Base-by-base conservation (phyloP, 1,140 invertebrate species). In the Diprion similis region DNA sequence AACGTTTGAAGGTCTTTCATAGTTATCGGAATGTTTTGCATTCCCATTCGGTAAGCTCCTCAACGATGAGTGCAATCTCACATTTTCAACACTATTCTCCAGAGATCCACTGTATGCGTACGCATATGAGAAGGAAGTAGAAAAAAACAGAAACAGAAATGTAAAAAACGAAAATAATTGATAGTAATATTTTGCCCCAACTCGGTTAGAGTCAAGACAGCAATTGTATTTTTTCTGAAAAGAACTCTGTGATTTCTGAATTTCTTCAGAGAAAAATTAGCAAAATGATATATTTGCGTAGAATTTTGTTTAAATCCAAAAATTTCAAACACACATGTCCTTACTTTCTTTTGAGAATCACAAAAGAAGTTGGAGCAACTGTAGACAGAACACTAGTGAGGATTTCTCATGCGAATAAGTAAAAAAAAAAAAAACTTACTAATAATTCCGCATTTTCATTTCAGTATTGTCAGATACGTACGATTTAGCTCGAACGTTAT, bases 401-500 rank as follows among this genome's bases (percentile, higher is more conserved):
- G 6, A 51, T 72, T 59, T 65, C 46, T 74, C 8, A 71, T 70
- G 10, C 15, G 51, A 17, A 24, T 10, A 64, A 66, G 24, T 7
- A 72, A 45, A 4, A 8, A 1, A 64, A 72, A 45, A 4, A 8
- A 1, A 64, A 65, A 73, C 37, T 68, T 72, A 51, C 24, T 37
- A 37, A 37, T 37, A 37, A 37, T 6, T 37, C 72, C 15, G 13
- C 72, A 15, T 66, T 71, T 18, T 59, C 17, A 37, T 46, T 68
- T 69, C 46, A 73, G 48, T 45, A 70, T 46, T 46, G 24, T 64
- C 46, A 46, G 73, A 68, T 76, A 82, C 79, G 79, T 17, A 78
- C 76, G 74, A 76, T 46, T 75, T 59, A 88, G 90, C 81, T 85
- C 86, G 37, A 18, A 94, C 85, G 81, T 93, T 94, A 46, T 92